phyloP scores from a whole-genome alignment of 2,888 invertebrate species.

The Flabesymbios commensalis region DNA sequence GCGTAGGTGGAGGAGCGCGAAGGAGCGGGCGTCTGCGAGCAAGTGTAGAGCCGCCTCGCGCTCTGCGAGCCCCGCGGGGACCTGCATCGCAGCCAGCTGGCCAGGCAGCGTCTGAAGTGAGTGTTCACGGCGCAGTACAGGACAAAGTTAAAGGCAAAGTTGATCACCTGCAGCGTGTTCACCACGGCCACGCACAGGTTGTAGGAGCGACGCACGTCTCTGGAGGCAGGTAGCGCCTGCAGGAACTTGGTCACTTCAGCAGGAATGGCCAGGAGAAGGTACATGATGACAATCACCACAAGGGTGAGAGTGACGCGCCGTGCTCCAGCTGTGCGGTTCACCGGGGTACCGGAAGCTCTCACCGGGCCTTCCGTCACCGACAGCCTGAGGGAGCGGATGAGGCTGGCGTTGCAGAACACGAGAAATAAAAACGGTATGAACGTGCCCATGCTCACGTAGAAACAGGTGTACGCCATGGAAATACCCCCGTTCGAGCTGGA shows the following conservation, averaged over 20 bases:
- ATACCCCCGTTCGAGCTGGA: neutral
- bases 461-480: slow-evolving; percentile 2
- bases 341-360: neutral
- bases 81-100: no score
- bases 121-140: slow-evolving; percentile 8
- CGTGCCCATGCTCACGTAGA: slow-evolving; percentile 6
- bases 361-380: no score
- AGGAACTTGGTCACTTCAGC: slow-evolving; percentile 8
- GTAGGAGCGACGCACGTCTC: neutral
- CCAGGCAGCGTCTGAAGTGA: slow-evolving; percentile 8
- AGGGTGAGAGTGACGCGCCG: slow-evolving; percentile 4
- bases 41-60: no score
- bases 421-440: neutral
- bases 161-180: slow-evolving; percentile 4
- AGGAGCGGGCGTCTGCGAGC: no score
- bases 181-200: slow-evolving; percentile 4
- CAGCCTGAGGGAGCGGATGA: slow-evolving; percentile 4
- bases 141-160: slow-evolving; percentile 10
- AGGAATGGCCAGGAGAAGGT: slow-evolving; percentile 8
- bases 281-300: slow-evolving; percentile 8
- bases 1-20: no score
- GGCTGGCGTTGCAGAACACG: slow-evolving; percentile 5
- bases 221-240: neutral
- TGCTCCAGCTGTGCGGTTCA: neutral
- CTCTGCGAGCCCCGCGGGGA: no score